These are phyloP conservation scores for Sebastes nivosus DNA, from an alignment of 2,797 vertebrate species.

Conservation along the genomic window DNA sequence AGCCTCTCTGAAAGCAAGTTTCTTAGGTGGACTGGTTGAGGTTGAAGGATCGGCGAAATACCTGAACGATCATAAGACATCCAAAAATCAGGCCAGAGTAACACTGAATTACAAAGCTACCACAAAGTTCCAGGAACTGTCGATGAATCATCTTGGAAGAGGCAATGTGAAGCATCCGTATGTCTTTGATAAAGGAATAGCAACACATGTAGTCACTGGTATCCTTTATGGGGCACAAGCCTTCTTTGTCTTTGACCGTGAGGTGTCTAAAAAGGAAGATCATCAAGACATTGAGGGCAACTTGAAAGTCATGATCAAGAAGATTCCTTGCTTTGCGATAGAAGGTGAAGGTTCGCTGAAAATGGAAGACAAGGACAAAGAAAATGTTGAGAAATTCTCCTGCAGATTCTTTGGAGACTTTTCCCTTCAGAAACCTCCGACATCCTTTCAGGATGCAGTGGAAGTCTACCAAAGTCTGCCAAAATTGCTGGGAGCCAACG, in stretches of 20 bases:
- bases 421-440: too few species aligned
- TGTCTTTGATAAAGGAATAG: too few species aligned
- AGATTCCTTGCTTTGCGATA: conserved; percentile 12
- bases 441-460: too few species aligned
- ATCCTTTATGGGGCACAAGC: conserved; percentile 28
- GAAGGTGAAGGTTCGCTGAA: conserved; percentile 41
- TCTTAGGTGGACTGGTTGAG: conserved; percentile 24
- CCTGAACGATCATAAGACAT: conserved; percentile 11
- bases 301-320: conserved; percentile 57
- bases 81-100: conserved; percentile 33
- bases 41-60: conserved; percentile 52
- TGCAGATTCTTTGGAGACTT: too few species aligned
- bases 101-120: conserved; percentile 1
- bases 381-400: too few species aligned
- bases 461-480: too few species aligned
- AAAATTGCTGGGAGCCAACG: too few species aligned
- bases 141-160: too few species aligned
- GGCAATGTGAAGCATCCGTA: too few species aligned
- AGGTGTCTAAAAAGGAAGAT: conserved; percentile 45
- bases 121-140: too few species aligned
- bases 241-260: conserved; percentile 73
- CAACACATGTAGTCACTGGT: too few species aligned
- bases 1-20: conserved; percentile 45
- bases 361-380: conserved; percentile 20
- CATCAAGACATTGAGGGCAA: conserved; percentile 53